These are phyloP conservation scores for Parasteatoda lunata DNA, from an alignment of 2,888 invertebrate species.

Conservation along the genomic window DNA sequence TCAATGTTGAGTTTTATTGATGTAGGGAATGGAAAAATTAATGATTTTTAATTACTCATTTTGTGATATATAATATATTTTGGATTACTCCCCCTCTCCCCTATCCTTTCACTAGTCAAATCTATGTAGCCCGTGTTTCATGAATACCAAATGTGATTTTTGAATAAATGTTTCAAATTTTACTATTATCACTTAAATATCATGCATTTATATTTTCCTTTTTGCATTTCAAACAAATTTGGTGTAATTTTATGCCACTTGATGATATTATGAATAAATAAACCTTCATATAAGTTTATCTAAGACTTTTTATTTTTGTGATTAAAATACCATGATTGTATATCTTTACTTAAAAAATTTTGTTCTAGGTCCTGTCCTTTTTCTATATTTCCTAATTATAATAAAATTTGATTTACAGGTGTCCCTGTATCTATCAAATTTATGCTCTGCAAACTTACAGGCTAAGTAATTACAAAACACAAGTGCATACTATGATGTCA, in stretches of 20 bases:
- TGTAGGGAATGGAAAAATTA: slow-evolving; percentile 20
- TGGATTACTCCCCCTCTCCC: neutral
- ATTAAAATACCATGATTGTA: too few species aligned
- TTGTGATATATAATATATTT: slow-evolving; percentile 1
- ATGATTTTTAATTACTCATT: neutral
- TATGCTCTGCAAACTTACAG: too few species aligned
- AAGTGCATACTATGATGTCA: too few species aligned
- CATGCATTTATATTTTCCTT: neutral
- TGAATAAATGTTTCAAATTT: slow-evolving; percentile 1
- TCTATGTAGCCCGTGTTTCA: neutral
- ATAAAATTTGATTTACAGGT: too few species aligned
- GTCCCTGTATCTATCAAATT: too few species aligned
- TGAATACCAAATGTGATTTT: neutral
- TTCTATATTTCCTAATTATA: too few species aligned
- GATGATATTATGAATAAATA: neutral
- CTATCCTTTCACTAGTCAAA: neutral
- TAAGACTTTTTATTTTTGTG: too few species aligned
- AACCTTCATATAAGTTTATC: slow-evolving; percentile 1
- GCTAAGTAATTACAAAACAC: too few species aligned
- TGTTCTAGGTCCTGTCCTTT: too few species aligned
- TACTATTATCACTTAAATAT: neutral
- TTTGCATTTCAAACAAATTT: neutral
- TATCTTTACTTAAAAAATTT: too few species aligned
- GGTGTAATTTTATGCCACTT: neutral
- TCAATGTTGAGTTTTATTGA: slow-evolving; percentile 35